These are phyloP conservation scores for Axinella damicornis DNA, from an alignment of 37 sponge, comb jelly and placozoan species.

Conservation along the genomic window DNA sequence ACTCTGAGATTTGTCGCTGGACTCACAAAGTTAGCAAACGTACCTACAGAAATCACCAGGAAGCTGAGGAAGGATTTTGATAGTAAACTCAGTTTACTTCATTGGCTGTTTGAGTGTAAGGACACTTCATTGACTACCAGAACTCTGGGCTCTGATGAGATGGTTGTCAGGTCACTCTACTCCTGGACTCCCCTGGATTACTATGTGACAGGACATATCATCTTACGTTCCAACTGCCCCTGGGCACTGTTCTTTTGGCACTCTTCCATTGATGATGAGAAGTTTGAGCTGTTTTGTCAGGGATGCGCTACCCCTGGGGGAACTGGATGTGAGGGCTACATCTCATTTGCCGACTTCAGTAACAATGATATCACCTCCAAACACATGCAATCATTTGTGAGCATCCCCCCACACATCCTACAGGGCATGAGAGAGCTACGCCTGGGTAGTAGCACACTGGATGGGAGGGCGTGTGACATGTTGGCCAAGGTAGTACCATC, in stretches of 20 bases:
- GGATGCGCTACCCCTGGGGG: neutral
- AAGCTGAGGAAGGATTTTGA: too few species aligned
- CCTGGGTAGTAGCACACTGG: neutral
- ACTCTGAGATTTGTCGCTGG: too few species aligned
- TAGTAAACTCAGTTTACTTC: too few species aligned
- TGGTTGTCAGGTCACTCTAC: neutral
- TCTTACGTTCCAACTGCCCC: constrained; percentile 6
- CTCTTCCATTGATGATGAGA: constrained; percentile 8
- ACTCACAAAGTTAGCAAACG: too few species aligned
- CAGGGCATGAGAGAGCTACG: neutral
- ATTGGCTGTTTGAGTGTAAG: neutral
- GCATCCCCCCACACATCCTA: neutral
- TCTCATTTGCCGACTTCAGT: neutral
- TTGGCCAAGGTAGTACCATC: neutral
- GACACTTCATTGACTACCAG: neutral
- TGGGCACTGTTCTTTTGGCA: neutral
- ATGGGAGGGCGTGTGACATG: constrained; percentile 4
- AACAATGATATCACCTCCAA: neutral
- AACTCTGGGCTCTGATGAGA: constrained; percentile 9
- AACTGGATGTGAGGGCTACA: neutral
- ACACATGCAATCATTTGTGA: neutral
- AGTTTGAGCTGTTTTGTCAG: neutral
- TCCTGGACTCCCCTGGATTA: constrained; percentile 7
- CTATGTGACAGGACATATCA: neutral
- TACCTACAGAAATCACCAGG: too few species aligned